A percentile compares a stretch with the other conserved stretches of the same genome.
Conservation (phyloP, 2,797 vertebrate species). For the Lophius americanus region DNA sequence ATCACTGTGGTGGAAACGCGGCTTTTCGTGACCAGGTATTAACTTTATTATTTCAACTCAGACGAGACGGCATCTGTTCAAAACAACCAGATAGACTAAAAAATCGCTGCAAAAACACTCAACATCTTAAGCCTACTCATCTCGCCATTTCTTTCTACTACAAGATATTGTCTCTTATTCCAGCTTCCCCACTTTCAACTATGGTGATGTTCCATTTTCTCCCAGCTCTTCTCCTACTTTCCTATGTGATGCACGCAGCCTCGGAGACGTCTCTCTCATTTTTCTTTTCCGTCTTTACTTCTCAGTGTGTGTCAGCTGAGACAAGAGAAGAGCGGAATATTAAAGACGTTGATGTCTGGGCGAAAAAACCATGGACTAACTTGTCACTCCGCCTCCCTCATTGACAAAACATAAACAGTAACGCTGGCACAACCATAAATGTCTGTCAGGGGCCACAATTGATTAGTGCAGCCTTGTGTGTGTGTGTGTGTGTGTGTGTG, state of each 20-base stretch:
- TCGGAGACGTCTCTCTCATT: conserved; percentile 46
- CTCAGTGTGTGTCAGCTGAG: conserved; percentile 39
- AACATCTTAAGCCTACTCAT: no score
- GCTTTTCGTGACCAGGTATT: neutral
- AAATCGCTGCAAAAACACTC: no score
- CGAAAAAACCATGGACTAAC: conserved; percentile 29
- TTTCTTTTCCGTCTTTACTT: conserved; percentile 51
- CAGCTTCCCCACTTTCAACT: conserved; percentile 1
- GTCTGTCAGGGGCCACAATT: conserved; percentile 48
- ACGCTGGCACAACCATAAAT: conserved; percentile 25
- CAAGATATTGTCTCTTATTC: neutral
- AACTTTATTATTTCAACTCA: neutral
- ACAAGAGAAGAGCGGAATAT: conserved; percentile 50
- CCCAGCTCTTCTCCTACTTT: neutral
- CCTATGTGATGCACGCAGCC: conserved; percentile 25
- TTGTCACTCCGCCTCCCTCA: conserved; percentile 24
- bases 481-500: conserved; percentile 8
- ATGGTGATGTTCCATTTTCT: conserved; percentile 1
- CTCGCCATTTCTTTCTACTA: conserved; percentile 4
- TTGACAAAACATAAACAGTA: neutral
- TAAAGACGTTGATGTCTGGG: conserved; percentile 43
- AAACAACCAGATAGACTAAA: conserved; percentile 15
- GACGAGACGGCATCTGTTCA: conserved; percentile 1
- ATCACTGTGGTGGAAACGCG: no score
- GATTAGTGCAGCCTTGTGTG: conserved; percentile 53